Evolutionary conservation across 2,888 invertebrate genomes (phyloP).

Genomic region (Hypolimnas misippus): DNA sequence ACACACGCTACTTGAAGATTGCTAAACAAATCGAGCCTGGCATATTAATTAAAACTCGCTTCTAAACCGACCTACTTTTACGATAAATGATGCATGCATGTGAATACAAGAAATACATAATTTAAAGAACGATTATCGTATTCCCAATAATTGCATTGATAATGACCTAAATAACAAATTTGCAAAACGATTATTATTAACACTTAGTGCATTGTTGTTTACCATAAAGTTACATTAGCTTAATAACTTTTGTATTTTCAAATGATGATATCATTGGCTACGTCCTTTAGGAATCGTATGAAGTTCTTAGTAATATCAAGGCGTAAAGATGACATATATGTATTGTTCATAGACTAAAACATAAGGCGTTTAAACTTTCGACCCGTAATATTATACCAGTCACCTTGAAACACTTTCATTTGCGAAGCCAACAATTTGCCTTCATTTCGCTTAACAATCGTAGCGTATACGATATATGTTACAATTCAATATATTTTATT

Average conservation of each 20-base stretch:
- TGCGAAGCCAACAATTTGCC: slow-evolving; percentile 29
- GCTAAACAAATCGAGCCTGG: slow-evolving; percentile 61
- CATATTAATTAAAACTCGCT: slow-evolving; percentile 68
- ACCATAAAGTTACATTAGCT: background rate
- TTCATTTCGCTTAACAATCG: slow-evolving; percentile 10
- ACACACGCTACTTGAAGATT: slow-evolving; percentile 43
- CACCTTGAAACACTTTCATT: slow-evolving; percentile 75
- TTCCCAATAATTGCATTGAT: background rate
- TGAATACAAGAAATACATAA: slow-evolving; percentile 22
- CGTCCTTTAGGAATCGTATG: no score
- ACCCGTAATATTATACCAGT: slow-evolving; percentile 52
- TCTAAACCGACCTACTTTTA: slow-evolving; percentile 60
- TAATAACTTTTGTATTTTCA: background rate
- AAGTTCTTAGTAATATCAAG: background rate
- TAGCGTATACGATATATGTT: background rate
- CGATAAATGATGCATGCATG: slow-evolving; percentile 56
- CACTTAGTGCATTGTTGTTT: background rate
- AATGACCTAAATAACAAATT: background rate
- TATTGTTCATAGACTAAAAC: background rate
- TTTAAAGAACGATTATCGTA: slow-evolving; percentile 3
- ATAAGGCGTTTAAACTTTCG: slow-evolving; percentile 53
- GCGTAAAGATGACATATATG: background rate
- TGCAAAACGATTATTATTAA: background rate
- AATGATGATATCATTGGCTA: background rate
- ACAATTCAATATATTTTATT: background rate